phyloP scores from a whole-genome alignment of 2,797 vertebrate genomes.

The Cynopterus sphinx region DNA sequence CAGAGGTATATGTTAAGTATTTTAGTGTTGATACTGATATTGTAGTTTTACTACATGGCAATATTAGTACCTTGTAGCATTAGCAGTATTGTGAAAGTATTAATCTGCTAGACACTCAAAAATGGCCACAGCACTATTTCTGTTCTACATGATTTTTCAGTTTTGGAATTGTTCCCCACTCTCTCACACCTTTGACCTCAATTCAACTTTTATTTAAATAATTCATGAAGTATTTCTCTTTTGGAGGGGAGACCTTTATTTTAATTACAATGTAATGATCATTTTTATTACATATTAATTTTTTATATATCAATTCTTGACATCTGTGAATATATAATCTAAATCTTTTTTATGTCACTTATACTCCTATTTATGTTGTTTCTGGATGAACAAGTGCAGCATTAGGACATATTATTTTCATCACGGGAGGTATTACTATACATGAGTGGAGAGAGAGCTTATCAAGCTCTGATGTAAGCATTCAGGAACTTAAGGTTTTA shows the following conservation, averaged over 20 bases:
- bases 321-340: background rate
- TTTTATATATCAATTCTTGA: background rate
- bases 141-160: background rate
- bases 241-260: background rate
- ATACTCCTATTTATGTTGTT: background rate
- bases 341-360: background rate
- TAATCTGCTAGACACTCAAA: background rate
- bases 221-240: background rate
- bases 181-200: background rate
- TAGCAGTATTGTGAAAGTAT: background rate
- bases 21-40: too few species aligned
- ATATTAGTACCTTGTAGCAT: background rate
- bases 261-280: background rate
- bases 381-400: background rate
- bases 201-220: background rate
- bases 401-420: background rate
- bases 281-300: background rate
- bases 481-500: background rate
- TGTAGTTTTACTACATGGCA: background rate
- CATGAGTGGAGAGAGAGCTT: background rate
- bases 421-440: background rate
- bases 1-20: background rate
- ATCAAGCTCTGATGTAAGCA: background rate
- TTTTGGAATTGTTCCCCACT: background rate
- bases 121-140: background rate